Evolutionary conservation across 2,888 invertebrate genomes (phyloP), one percentile per base, ranked within the genome.

Genomic region (Hoplodrina blanda): DNA sequence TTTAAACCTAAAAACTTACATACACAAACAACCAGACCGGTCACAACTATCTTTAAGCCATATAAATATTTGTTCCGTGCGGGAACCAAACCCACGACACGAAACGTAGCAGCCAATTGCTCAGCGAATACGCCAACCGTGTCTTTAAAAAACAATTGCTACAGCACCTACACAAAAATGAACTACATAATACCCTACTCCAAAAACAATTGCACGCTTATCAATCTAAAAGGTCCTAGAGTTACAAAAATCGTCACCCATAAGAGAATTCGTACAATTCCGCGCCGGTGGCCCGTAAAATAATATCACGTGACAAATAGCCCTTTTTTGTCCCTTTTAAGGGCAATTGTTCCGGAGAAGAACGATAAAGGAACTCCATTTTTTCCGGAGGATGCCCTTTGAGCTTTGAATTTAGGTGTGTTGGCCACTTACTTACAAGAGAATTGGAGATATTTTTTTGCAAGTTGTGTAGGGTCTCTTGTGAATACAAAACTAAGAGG

Each of bases 261-360:
- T n/a, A 49, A 50, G 15, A 41, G 15, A 69, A 62, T 46, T 19
- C 5, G n/a, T 15, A 33, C 20, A n/a, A 55, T 55, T 62, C 52
- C 8, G 41, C 37, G 10, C 37, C 54, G 25, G 49, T 17, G 44
- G 57, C 41, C 30, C 55, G 41, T 64, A 8, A 70, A 77, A 62
- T 59, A 77, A 77, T 59, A 76, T 59, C 69, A 10, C 17, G 57
- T 69, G 41, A 77, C 20, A 69, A 69, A 77, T 59, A n/a, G 30
- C 37, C 30, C 54, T 20, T 44, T 64, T 50, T 50, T 52, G 53
- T 54, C 80, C 46, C 30, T 11, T 33, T 44, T 30, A 10, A 11
- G 20, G 11, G 11, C 44, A 49, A 44, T 62, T 69, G 69, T 63
- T 56, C 30, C 41, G 10, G 46, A 37, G 20, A 4, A 53, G 17